Base-by-base conservation (phyloP, 1,140 invertebrate species). In the Lasioglossum baleicum region DNA sequence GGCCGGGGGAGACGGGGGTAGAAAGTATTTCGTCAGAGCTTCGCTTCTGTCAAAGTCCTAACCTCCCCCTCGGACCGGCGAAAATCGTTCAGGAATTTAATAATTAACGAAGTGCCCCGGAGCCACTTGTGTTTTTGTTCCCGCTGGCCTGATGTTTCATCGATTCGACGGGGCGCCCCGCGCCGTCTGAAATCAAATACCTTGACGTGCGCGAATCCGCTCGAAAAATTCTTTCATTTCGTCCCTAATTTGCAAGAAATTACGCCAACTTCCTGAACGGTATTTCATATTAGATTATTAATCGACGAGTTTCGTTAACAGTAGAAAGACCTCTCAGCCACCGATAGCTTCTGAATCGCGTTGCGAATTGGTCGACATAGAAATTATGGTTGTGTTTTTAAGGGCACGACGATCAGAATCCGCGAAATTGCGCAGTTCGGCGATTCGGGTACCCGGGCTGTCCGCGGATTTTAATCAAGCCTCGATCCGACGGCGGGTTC, bases 391-490 rank as follows among this genome's bases (percentile, higher is more conserved):
- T 35, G 35, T 35, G 35, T 35, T 35, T 35, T 3, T 10, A 3
- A 48, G 2, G 44, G 44, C 0, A 13, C 44, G 8, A 0, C 8
- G 44, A 13, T 48, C 44, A 48, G 11, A 48, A 48, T 48, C 11
- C 44, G 44, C 11, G 60, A 51, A 20, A 4, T 40, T 22, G 70
- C 75, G 90, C 90, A 91, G 90, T 92, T 93, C 75, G 91, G 88
- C 85, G 88, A 89, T 92, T 91, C 88, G 88, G 26, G 26, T 90
- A 91, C 92, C 91, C 91, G 87, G 91, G 86, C 88, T 87, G 82
- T 87, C 90, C 89, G 91, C 90, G 91, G 91, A 92, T 93, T 93
- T 93, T 93, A 93, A 93, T 93, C 92, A 92, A 93, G 88, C 87
- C 80, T 84, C 88, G 90, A 92, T 92, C 92, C 90, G 90, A 90